Conservation (phyloP, 2,113 vertebrate genomes). For the Aplodontia rufa region DNA sequence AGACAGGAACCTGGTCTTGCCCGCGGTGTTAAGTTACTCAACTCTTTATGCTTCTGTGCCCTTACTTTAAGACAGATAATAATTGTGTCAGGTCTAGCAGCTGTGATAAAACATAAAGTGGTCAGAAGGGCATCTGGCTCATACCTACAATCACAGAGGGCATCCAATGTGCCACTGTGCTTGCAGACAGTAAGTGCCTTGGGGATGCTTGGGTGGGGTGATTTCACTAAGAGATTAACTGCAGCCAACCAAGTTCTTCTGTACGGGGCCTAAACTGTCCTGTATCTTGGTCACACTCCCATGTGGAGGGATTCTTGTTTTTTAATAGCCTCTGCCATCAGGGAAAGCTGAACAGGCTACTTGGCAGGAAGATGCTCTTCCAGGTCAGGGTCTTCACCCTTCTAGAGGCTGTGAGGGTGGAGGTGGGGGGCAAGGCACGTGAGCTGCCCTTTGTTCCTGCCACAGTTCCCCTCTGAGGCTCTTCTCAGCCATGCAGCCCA, state of each 20-base stretch:
- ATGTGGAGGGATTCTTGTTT: neutral
- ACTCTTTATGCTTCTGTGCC: neutral
- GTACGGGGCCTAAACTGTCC: neutral
- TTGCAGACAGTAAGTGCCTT: neutral
- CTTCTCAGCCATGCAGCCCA: neutral
- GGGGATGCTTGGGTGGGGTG: neutral
- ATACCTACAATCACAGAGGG: accelerated
- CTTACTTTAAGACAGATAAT: accelerated
- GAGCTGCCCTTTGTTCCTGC: neutral
- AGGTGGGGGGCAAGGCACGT: neutral
- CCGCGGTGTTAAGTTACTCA: no score
- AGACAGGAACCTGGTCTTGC: neutral
- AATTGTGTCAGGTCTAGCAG: accelerated
- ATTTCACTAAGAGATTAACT: neutral
- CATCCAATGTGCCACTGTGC: neutral
- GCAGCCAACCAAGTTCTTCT: neutral
- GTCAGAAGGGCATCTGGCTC: no score
- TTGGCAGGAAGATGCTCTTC: neutral
- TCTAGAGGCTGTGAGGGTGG: neutral
- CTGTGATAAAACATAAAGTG: accelerated
- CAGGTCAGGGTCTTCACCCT: neutral
- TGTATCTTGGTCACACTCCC: neutral
- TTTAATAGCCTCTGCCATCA: neutral
- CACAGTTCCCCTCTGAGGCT: neutral
- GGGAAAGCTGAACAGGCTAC: neutral